Evolutionary conservation across 1,140 invertebrate genomes (phyloP).

Genomic region (Drosophila lacteicornis): DNA sequence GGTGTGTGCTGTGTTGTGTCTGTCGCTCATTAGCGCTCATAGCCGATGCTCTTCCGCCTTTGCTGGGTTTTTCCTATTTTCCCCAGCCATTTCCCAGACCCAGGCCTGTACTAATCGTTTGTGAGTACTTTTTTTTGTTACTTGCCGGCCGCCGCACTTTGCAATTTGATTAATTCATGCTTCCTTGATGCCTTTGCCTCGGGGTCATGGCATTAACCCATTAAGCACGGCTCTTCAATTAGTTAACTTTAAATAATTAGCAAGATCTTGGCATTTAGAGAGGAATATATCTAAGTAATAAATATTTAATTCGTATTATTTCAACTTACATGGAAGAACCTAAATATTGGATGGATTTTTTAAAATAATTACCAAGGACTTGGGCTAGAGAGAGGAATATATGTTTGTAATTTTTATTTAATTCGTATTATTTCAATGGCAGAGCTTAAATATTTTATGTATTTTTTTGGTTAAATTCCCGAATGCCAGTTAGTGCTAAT

Average conservation of each 20-base stretch:
- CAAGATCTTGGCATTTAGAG: no score
- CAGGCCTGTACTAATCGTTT: conserved; percentile 19
- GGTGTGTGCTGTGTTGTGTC: conserved; percentile 14
- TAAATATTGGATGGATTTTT: neutral
- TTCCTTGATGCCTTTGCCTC: conserved; percentile 47
- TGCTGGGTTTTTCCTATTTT: neutral
- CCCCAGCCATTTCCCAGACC: neutral
- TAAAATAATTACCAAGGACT: neutral
- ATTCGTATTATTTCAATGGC: no score
- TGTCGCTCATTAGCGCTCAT: conserved; percentile 43
- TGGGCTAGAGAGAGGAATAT: no score
- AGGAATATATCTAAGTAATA: no score
- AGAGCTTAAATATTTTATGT: no score
- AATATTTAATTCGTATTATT: no score
- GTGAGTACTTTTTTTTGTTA: neutral
- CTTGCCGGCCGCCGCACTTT: conserved; percentile 46
- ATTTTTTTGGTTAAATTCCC: no score
- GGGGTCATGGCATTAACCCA: conserved; percentile 37
- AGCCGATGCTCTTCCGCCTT: conserved; percentile 14
- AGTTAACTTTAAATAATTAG: neutral
- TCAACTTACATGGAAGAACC: no score
- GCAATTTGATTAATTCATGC: conserved; percentile 79
- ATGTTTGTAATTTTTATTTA: no score
- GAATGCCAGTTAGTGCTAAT: no score
- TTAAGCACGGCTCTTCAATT: neutral